These are phyloP conservation scores for Coelinius sp. DNA, from an alignment of 2,888 invertebrate genomes.

Conservation along the genomic window DNA sequence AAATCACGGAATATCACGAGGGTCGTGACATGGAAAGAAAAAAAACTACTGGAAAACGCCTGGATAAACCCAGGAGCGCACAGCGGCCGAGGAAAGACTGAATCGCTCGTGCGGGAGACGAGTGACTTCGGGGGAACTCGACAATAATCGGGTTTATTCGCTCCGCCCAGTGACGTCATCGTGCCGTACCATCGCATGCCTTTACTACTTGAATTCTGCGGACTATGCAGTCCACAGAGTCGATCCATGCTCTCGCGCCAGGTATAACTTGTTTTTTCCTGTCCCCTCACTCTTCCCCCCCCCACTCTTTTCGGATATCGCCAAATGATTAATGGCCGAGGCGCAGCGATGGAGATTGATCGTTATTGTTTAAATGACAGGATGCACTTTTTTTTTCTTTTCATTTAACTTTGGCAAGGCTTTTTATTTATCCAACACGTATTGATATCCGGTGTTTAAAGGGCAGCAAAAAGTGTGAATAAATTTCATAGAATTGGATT, in stretches of 20 bases:
- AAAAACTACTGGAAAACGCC: slow-evolving; percentile 25
- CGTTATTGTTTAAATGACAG: slow-evolving; percentile 21
- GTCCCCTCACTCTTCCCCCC: neutral
- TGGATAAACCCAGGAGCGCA: slow-evolving; percentile 45
- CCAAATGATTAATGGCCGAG: slow-evolving; percentile 21
- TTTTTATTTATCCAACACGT: neutral
- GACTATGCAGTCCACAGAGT: slow-evolving; percentile 55
- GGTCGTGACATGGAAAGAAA: slow-evolving; percentile 17
- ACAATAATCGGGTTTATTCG: slow-evolving; percentile 45
- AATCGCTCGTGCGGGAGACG: slow-evolving; percentile 56
- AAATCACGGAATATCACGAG: slow-evolving; percentile 20
- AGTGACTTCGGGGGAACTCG: slow-evolving; percentile 57
- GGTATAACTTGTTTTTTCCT: slow-evolving; percentile 13
- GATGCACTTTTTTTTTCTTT: neutral
- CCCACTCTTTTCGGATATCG: slow-evolving; percentile 2
- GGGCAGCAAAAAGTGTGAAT: neutral
- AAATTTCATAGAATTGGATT: neutral
- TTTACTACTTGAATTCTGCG: slow-evolving; percentile 65
- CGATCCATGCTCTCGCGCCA: slow-evolving; percentile 35
- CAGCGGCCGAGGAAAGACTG: slow-evolving; percentile 62
- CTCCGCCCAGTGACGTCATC: slow-evolving; percentile 61
- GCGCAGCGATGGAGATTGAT: slow-evolving; percentile 13
- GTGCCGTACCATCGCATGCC: slow-evolving; percentile 67
- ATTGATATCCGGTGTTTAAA: neutral
- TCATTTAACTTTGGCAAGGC: neutral